Evolutionary conservation across 2,797 vertebrate species (phyloP), one percentile per base, ranked within the genome.

Genomic region (Gambusia yucatana): DNA sequence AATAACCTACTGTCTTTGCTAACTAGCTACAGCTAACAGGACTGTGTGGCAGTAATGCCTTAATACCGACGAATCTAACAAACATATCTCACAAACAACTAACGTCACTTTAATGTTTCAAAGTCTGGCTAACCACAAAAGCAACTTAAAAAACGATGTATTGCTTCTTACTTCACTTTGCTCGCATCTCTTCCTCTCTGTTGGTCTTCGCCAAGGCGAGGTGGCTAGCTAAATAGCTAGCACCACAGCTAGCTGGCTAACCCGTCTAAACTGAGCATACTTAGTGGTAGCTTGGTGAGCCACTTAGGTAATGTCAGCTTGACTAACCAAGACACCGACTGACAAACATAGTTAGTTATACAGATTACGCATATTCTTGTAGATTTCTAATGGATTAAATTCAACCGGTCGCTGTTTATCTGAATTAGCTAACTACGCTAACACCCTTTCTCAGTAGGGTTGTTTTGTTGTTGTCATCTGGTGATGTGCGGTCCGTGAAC

Each of bases 391-490:
- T 80, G 36, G 67, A 10, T 33, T 17, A 76, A 87, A 67, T 48
- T 71, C n/a, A 41, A 72, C 22, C 63, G 73, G 10, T 70, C 76
- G 78, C 83, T 94, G 87, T 93, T 92, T 92, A 87, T 88, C 46
- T 82, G 79, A 70, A 76, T 82, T 73, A 79, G 91, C 93, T 88
- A 92, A 79, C 91, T 80, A 87, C 73, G 92, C 93, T 95, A 94
- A 83, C 90, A 90, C 55, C 91, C 91, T 83, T 79, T 83, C 79
- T 86, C 82, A 55, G 79, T 75, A 63, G 84, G 89, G 77, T 84
- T 95, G 94, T 96, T 95, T 96, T 96, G 96, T 96, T 96, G 93
- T 95, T 96, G 94, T 95, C 95, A 94, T 95, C 92, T 85, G 87
- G 77, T 85, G 86, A 65, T 89, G 91, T 2, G 91, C 48, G 8